Evolutionary conservation across 2,888 invertebrate species (phyloP).

Genomic region (Troglohyphantes excavatus): DNA sequence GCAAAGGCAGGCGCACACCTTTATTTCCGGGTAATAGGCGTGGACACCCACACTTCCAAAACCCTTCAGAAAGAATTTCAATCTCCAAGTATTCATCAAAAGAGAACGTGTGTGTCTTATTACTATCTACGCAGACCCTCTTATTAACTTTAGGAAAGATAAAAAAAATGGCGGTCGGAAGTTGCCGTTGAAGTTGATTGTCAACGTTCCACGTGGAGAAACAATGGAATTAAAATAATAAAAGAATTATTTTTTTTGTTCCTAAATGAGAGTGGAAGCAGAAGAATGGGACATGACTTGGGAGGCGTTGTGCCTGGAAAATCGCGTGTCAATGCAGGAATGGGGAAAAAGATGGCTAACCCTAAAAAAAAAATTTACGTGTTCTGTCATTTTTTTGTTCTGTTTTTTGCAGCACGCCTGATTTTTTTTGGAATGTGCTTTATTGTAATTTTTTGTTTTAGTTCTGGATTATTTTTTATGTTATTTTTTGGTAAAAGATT

Average conservation of each 20-base stretch:
- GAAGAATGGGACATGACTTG: slow-evolving; percentile 27
- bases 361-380: background rate
- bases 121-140: background rate
- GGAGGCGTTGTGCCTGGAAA: slow-evolving; percentile 38
- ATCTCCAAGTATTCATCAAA: background rate
- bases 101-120: slow-evolving; percentile 1
- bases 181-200: slow-evolving; percentile 30
- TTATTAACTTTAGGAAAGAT: background rate
- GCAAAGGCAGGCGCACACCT: background rate
- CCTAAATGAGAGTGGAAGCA: background rate
- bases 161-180: slow-evolving; percentile 9
- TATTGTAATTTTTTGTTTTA: background rate
- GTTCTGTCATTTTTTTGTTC: background rate
- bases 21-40: too few species aligned
- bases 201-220: slow-evolving; percentile 11
- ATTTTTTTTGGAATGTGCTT: background rate
- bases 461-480: background rate
- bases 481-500: too few species aligned
- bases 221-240: slow-evolving; percentile 36
- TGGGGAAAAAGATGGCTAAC: background rate
- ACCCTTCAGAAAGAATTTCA: background rate
- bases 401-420: background rate
- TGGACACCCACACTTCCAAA: background rate
- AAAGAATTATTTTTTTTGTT: background rate
- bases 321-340: slow-evolving; percentile 41